A percentile compares a stretch with the other conserved stretches of the same genome.
phyloP scores from a whole-genome alignment of 2,888 invertebrate genomes.

The Pammene aurita region DNA sequence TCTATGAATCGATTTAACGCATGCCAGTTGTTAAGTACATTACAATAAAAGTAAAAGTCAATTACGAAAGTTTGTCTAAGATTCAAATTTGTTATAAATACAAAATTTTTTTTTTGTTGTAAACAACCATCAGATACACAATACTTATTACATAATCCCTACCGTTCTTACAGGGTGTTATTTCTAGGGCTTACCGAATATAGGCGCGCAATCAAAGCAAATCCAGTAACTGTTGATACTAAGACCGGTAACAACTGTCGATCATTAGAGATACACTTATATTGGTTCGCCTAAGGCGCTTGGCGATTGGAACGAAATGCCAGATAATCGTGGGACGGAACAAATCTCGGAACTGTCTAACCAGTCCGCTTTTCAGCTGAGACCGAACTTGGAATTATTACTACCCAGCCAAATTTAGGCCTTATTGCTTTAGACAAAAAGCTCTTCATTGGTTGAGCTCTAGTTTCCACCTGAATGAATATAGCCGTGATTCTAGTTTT shows the following conservation, averaged over 20 bases:
- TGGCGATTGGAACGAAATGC: neutral
- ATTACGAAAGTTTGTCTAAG: neutral
- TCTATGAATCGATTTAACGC: too few relatives aligned
- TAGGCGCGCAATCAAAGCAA: neutral
- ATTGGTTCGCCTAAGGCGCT: neutral
- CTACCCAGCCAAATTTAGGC: neutral
- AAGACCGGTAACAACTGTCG: neutral
- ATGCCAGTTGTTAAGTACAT: too few relatives aligned
- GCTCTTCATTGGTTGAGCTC: neutral
- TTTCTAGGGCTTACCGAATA: neutral
- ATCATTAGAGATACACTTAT: neutral
- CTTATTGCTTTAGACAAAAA: neutral
- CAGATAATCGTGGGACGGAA: slow-evolving; percentile 18
- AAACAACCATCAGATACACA: slow-evolving; percentile 4
- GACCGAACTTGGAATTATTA: slow-evolving; percentile 10
- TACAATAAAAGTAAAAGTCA: too few relatives aligned
- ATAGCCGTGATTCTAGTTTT: slow-evolving; percentile 9
- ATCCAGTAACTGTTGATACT: neutral
- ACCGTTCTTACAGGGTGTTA: neutral
- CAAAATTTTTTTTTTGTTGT: slow-evolving; percentile 2
- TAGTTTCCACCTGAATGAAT: slow-evolving; percentile 14
- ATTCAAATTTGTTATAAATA: neutral
- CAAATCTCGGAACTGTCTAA: slow-evolving; percentile 33
- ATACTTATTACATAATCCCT: slow-evolving; percentile 4
- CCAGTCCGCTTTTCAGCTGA: slow-evolving; percentile 7